Evolutionary conservation across 2,797 vertebrate species (phyloP).

Genomic region (Molossus alvarezi): DNA sequence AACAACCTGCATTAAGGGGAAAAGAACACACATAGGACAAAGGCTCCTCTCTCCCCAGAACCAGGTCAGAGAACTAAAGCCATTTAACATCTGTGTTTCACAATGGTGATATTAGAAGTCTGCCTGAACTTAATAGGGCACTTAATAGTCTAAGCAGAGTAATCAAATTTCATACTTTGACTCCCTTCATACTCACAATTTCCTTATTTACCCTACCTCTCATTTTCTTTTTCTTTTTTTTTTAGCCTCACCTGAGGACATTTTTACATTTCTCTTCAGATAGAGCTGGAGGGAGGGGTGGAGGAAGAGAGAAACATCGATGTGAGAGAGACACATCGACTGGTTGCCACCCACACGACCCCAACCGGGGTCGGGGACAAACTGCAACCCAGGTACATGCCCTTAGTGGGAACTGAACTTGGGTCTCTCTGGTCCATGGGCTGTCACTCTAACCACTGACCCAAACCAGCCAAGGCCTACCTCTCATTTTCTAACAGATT

Average conservation of each 20-base stretch:
- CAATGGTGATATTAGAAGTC: slow-evolving; percentile 45
- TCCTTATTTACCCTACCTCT: slow-evolving; percentile 44
- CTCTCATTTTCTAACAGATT: slow-evolving; percentile 47
- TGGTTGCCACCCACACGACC: too few relatives aligned
- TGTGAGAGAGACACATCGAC: too few relatives aligned
- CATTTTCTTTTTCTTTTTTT: neutral
- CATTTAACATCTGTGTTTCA: slow-evolving; percentile 65
- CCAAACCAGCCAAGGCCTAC: neutral
- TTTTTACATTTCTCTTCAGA: too few relatives aligned
- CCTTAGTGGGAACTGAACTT: too few relatives aligned
- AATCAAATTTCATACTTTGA: slow-evolving; percentile 46
- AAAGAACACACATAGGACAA: slow-evolving; percentile 72
- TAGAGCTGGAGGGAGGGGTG: too few relatives aligned
- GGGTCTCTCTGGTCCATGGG: too few relatives aligned
- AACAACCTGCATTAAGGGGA: slow-evolving; percentile 57
- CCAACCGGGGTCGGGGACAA: too few relatives aligned
- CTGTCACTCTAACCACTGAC: neutral
- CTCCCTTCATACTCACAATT: slow-evolving; percentile 36
- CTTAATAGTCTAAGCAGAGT: neutral
- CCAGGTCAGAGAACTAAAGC: slow-evolving; percentile 81
- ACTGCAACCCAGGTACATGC: too few relatives aligned
- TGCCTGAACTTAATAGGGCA: slow-evolving; percentile 16
- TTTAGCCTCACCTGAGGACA: neutral
- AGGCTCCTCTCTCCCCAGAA: slow-evolving; percentile 75
- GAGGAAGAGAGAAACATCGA: too few relatives aligned